These are phyloP conservation scores for Goniozus legneri DNA, from an alignment of 1,140 invertebrate genomes.

Conservation along the genomic window DNA sequence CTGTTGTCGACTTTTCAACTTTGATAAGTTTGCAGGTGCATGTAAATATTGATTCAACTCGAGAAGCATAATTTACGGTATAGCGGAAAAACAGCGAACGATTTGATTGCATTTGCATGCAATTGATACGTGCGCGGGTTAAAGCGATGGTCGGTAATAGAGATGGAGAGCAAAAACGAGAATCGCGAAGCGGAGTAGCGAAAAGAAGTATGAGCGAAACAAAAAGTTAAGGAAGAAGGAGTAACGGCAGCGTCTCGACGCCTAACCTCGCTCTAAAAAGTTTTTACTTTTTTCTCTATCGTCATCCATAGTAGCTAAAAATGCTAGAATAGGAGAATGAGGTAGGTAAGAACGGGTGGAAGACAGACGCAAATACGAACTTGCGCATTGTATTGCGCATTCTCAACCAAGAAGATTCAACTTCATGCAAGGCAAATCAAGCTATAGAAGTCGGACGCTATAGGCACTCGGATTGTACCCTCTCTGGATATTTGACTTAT, in stretches of 20 bases:
- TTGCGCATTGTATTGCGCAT: slow-evolving; percentile 32
- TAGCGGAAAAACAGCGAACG: slow-evolving; percentile 22
- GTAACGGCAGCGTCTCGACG: slow-evolving; percentile 21
- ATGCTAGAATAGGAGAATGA: slow-evolving; percentile 7
- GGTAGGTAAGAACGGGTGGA: slow-evolving; percentile 8
- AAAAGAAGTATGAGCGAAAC: too few relatives aligned
- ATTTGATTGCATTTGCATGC: slow-evolving; percentile 37
- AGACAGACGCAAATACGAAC: slow-evolving; percentile 1
- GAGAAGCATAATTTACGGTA: slow-evolving; percentile 12
- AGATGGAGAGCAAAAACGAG: background rate
- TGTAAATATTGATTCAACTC: background rate
- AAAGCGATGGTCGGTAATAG: background rate
- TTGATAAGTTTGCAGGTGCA: background rate
- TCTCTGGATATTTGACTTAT: slow-evolving; percentile 40
- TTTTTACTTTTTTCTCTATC: background rate
- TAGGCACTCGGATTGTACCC: slow-evolving; percentile 37
- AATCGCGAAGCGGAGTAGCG: too few relatives aligned
- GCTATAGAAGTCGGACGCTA: slow-evolving; percentile 35
- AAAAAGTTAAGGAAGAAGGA: slow-evolving; percentile 24
- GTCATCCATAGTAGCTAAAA: background rate
- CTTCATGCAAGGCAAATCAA: slow-evolving; percentile 55
- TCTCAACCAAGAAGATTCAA: slow-evolving; percentile 27
- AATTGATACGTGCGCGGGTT: slow-evolving; percentile 21
- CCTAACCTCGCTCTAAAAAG: slow-evolving; percentile 22
- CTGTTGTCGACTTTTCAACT: too few relatives aligned